These are phyloP conservation scores for Papilio polyxenes DNA, from an alignment of 1,140 invertebrate genomes.

Conservation along the genomic window DNA sequence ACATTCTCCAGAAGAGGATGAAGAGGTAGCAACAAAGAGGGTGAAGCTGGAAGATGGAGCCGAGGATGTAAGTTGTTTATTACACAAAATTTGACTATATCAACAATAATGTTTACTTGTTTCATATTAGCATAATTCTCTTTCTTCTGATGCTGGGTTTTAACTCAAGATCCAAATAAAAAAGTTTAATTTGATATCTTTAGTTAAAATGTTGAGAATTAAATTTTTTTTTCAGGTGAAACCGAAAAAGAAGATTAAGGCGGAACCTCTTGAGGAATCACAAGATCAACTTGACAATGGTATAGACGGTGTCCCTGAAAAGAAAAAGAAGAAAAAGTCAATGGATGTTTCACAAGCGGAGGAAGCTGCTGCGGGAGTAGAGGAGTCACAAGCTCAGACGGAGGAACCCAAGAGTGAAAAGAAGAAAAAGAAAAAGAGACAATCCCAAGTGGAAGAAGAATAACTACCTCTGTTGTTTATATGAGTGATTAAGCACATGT, in stretches of 20 bases:
- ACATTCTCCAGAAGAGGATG: slow-evolving; percentile 66
- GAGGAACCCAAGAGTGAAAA: slow-evolving; percentile 61
- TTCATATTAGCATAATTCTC: too few relatives aligned
- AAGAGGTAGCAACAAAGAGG: slow-evolving; percentile 56
- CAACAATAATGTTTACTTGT: too few relatives aligned
- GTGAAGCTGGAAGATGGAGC: slow-evolving; percentile 63
- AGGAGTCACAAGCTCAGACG: slow-evolving; percentile 43
- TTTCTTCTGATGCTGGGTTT: too few relatives aligned
- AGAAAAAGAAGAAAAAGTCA: slow-evolving; percentile 74
- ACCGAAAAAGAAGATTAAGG: slow-evolving; percentile 54
- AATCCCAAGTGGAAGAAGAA: slow-evolving; percentile 60
- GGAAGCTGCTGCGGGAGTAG: slow-evolving; percentile 20
- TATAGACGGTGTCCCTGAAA: slow-evolving; percentile 57
- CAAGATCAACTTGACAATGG: slow-evolving; percentile 47
- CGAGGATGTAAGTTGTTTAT: slow-evolving; percentile 57
- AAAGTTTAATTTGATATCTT: too few relatives aligned
- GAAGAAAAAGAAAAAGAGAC: slow-evolving; percentile 69
- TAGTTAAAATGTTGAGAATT: neutral
- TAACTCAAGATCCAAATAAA: too few relatives aligned
- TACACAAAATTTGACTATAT: neutral
- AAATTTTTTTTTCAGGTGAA: slow-evolving; percentile 48
- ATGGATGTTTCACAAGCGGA: slow-evolving; percentile 49
- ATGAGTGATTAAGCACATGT: slow-evolving; percentile 34
- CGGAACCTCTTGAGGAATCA: slow-evolving; percentile 45
- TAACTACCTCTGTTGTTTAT: slow-evolving; percentile 46